A percentile compares a stretch with the other conserved stretches of the same genome.
Evolutionary conservation across 2,888 invertebrate genomes (phyloP).

Genomic region (Sphinx pinastri): DNA sequence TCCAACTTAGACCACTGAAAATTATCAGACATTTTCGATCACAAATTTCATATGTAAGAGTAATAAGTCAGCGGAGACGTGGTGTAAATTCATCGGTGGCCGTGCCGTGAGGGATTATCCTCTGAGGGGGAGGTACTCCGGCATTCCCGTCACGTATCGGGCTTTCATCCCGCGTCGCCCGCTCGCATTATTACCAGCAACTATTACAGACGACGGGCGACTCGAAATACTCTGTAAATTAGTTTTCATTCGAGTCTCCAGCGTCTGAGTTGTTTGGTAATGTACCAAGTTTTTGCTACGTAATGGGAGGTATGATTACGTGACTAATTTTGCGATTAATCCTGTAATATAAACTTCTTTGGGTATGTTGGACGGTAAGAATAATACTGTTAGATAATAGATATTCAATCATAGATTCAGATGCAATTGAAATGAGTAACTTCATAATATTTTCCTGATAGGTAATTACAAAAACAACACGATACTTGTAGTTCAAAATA

Average conservation of each 20-base stretch:
- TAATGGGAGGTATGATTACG: neutral
- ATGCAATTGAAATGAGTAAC: neutral
- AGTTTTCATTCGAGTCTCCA: conserved; percentile 23
- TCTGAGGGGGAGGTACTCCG: conserved; percentile 58
- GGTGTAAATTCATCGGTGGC: conserved; percentile 42
- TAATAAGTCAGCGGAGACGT: conserved; percentile 49
- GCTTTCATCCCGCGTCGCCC: conserved; percentile 73
- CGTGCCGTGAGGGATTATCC: conserved; percentile 69
- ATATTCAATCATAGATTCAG: neutral
- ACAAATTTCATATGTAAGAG: conserved; percentile 13
- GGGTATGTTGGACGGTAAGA: neutral
- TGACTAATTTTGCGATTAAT: neutral
- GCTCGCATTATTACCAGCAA: conserved; percentile 75
- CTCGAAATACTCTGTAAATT: conserved; percentile 26
- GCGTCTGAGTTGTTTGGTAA: neutral
- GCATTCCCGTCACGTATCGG: conserved; percentile 73
- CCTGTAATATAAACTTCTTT: neutral
- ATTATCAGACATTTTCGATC: neutral
- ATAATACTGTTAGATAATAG: neutral
- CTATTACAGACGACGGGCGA: conserved; percentile 51
- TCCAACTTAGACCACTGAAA: neutral
- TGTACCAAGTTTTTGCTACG: conserved; percentile 2
- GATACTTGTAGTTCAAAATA: too few species aligned
- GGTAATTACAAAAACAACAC: too few species aligned
- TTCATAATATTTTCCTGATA: neutral